A percentile compares a stretch with the other conserved stretches of the same genome.
Evolutionary conservation across 2,888 invertebrate species (phyloP).

Genomic region (Microplitis manilae): DNA sequence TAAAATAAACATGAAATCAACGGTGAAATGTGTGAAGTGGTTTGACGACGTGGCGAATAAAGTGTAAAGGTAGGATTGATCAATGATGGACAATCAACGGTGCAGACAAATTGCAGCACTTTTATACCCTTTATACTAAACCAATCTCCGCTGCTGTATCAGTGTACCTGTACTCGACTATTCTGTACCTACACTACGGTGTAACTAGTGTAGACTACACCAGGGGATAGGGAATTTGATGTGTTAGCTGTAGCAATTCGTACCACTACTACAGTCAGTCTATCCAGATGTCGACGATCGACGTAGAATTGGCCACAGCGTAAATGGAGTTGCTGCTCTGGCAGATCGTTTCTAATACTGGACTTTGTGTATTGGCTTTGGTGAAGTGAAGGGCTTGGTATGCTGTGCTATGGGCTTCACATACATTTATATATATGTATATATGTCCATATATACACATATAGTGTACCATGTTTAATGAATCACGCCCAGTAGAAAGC

Average conservation of each 20-base stretch:
- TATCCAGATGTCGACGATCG: slow-evolving; percentile 23
- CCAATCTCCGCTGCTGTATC: background rate
- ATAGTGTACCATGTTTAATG: slow-evolving; percentile 23
- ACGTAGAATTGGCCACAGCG: slow-evolving; percentile 42
- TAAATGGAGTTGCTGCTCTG: slow-evolving; percentile 47
- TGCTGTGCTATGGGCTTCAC: background rate
- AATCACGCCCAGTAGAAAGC: slow-evolving; percentile 14
- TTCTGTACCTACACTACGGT: background rate
- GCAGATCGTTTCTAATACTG: slow-evolving; percentile 54
- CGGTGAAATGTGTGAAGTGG: background rate
- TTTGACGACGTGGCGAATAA: background rate
- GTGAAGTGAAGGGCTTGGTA: slow-evolving; percentile 4
- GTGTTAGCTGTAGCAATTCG: background rate
- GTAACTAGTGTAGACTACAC: background rate
- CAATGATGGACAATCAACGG: background rate
- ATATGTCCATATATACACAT: background rate
- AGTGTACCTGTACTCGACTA: background rate
- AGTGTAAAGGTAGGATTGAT: background rate
- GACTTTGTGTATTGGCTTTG: slow-evolving; percentile 55
- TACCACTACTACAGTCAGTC: background rate
- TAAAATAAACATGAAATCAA: background rate
- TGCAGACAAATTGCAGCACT: background rate
- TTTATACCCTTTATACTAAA: slow-evolving; percentile 2
- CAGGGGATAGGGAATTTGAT: background rate
- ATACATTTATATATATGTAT: background rate